Conservation (phyloP, 2,113 vertebrate species). For the Pantherophis guttatus region DNA sequence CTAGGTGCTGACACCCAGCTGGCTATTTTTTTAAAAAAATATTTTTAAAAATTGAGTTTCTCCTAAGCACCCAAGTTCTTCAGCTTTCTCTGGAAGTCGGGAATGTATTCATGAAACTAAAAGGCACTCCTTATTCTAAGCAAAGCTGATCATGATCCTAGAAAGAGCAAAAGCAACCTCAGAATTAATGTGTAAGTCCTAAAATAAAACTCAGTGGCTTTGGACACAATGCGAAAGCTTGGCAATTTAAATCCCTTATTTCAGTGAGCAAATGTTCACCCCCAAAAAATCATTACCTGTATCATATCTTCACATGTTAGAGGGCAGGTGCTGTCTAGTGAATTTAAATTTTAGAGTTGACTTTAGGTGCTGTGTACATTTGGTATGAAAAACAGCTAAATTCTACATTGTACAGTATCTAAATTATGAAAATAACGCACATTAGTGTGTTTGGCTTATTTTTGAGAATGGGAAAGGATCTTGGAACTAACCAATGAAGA, state of each 20-base stretch:
- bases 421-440: not conserved
- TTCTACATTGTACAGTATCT: not conserved
- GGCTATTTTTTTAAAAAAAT: not conserved
- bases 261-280: not conserved
- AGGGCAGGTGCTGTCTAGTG: not conserved
- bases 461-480: not conserved
- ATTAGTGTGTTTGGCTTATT: not conserved
- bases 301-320: not conserved
- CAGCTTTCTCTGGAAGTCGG: not conserved
- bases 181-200: not conserved
- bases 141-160: not conserved
- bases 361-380: not conserved
- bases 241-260: not conserved
- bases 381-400: not conserved
- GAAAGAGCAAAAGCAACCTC: not conserved
- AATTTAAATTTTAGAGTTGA: not conserved
- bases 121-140: not conserved
- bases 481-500: not conserved
- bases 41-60: not conserved
- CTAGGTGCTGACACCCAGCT: not conserved
- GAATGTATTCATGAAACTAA: not conserved
- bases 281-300: not conserved
- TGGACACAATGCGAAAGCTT: not conserved
- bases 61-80: not conserved
- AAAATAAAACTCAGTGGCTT: not conserved